phyloP scores from a whole-genome alignment of 2,113 vertebrate species.

The Numida meleagris region DNA sequence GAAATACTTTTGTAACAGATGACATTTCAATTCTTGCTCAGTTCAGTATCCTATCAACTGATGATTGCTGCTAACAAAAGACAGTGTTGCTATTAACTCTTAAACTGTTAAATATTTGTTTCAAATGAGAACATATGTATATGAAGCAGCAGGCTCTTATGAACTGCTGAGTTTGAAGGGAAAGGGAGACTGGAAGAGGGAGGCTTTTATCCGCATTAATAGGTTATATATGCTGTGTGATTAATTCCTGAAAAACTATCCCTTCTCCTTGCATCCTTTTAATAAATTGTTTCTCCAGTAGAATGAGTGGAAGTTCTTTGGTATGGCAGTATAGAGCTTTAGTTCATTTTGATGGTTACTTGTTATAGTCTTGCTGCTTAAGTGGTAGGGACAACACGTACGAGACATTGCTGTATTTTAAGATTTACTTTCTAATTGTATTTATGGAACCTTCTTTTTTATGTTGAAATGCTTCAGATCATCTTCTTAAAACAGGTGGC shows the following conservation, averaged over 20 bases:
- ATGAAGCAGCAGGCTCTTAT: not conserved
- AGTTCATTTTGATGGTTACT: not conserved
- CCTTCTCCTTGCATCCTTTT: not conserved
- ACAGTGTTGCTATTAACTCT: not conserved
- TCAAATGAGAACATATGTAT: not conserved
- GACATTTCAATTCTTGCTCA: not conserved
- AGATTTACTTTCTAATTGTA: not conserved
- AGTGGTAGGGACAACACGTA: not conserved
- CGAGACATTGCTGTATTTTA: not conserved
- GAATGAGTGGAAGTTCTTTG: not conserved
- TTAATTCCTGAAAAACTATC: not conserved
- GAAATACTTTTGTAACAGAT: not conserved
- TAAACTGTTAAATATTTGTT: not conserved
- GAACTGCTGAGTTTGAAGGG: not conserved
- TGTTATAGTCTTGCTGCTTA: not conserved
- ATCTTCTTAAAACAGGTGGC: not conserved
- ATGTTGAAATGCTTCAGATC: constrained; percentile 16
- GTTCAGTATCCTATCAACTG: not conserved
- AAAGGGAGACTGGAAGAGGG: not conserved
- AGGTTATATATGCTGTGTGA: not conserved
- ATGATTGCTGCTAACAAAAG: not conserved
- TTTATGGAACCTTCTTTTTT: not conserved
- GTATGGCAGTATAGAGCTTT: not conserved
- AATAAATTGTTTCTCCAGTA: not conserved
- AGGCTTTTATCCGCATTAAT: not conserved